These are phyloP conservation scores for Orcinus orca DNA, from an alignment of 2,113 vertebrate species.

Conservation along the genomic window DNA sequence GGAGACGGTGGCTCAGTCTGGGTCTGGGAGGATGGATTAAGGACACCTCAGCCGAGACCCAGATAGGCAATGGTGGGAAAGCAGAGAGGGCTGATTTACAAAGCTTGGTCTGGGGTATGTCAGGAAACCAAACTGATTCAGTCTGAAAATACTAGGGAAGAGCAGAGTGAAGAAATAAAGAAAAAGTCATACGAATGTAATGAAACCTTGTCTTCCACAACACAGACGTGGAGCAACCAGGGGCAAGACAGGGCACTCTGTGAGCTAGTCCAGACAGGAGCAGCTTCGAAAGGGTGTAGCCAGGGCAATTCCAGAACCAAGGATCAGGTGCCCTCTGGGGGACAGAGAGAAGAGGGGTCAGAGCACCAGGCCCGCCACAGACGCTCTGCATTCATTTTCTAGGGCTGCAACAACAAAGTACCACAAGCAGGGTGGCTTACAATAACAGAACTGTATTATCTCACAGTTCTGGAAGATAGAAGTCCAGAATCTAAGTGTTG, in stretches of 20 bases:
- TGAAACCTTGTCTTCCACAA: not conserved
- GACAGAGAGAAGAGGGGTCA: not conserved
- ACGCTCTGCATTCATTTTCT: not conserved
- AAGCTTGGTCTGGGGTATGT: not conserved
- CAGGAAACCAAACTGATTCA: not conserved
- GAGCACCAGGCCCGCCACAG: rapidly evolving
- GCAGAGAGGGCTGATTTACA: too few relatives aligned
- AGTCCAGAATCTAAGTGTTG: not conserved
- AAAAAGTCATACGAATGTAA: not conserved
- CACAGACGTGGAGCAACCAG: not conserved
- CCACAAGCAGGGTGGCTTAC: not conserved
- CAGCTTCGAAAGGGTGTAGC: not conserved
- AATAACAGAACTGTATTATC: not conserved
- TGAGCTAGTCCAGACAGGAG: not conserved
- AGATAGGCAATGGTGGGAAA: too few relatives aligned
- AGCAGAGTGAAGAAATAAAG: not conserved
- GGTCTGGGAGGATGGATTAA: not conserved
- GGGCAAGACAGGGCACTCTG: not conserved
- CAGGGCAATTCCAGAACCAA: not conserved
- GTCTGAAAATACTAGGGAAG: not conserved
- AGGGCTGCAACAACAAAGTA: not conserved
- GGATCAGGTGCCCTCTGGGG: not conserved
- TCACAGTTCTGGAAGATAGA: not conserved
- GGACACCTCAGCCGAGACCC: not conserved
- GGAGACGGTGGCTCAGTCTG: not conserved